Conservation (phyloP, 2,888 invertebrate species). For the Macroteleia sp. region DNA sequence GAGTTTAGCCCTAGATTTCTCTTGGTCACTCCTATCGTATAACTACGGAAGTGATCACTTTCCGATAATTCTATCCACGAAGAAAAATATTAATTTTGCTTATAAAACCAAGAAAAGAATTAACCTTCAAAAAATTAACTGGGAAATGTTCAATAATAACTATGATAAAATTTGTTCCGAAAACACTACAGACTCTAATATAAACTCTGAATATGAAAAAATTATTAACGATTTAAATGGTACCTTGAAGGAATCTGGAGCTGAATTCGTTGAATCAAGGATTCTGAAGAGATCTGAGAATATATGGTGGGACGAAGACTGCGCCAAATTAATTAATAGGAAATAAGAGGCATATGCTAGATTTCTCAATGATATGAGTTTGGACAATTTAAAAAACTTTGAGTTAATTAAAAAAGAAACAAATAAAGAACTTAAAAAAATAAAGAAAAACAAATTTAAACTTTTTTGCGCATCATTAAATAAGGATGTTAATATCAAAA, state of each 20-base stretch:
- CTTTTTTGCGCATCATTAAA: neutral
- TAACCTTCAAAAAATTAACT: neutral
- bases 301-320: neutral
- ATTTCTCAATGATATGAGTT: neutral
- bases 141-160: neutral
- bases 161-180: no score
- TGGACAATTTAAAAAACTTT: neutral
- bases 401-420: neutral
- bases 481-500: neutral
- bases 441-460: neutral
- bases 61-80: neutral
- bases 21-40: neutral
- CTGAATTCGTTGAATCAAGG: neutral
- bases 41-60: constrained; percentile 9
- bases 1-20: neutral
- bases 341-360: neutral
- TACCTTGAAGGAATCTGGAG: neutral
- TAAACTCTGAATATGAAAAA: neutral
- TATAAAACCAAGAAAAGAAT: no score
- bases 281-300: neutral
- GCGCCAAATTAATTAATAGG: neutral
- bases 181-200: neutral
- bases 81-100: neutral
- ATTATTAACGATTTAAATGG: neutral
- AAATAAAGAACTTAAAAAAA: neutral